phyloP scores from a whole-genome alignment of 2,113 vertebrate species.

The Embiotoca jacksoni region DNA sequence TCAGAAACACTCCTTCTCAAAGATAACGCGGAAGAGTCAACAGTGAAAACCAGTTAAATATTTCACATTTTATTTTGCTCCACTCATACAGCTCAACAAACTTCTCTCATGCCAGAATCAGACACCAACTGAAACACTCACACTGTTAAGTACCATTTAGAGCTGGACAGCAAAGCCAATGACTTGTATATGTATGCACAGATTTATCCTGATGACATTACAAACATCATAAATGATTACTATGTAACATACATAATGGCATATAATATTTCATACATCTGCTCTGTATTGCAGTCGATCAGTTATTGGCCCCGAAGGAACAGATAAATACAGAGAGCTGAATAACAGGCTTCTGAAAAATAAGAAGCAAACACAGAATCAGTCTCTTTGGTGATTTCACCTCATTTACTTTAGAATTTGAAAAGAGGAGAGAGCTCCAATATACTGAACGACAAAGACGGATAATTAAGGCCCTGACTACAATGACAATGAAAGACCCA shows the following conservation, averaged over 20 bases:
- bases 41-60: slow-evolving; percentile 51
- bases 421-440: slow-evolving; percentile 34
- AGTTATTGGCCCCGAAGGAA: slow-evolving; percentile 59
- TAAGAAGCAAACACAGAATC: slow-evolving; percentile 84
- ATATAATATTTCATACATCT: slow-evolving; percentile 56
- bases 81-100: slow-evolving; percentile 69
- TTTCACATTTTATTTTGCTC: slow-evolving; percentile 84
- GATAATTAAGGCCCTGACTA: slow-evolving; percentile 41
- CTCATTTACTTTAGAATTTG: slow-evolving; percentile 52
- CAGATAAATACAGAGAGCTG: slow-evolving; percentile 68
- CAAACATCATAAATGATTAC: slow-evolving; percentile 67
- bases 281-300: slow-evolving; percentile 58
- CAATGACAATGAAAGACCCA: slow-evolving; percentile 36
- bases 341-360: slow-evolving; percentile 85
- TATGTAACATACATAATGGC: slow-evolving; percentile 72
- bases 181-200: slow-evolving; percentile 41
- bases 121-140: slow-evolving; percentile 51
- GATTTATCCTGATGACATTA: slow-evolving; percentile 70
- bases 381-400: slow-evolving; percentile 70
- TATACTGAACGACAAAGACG: slow-evolving; percentile 32
- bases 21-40: slow-evolving; percentile 29
- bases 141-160: slow-evolving; percentile 61
- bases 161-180: slow-evolving; percentile 46
- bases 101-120: slow-evolving; percentile 45
- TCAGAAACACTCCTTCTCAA: background rate